phyloP scores from a whole-genome alignment of 2,797 vertebrate genomes.

The Crenuchus spilurus region DNA sequence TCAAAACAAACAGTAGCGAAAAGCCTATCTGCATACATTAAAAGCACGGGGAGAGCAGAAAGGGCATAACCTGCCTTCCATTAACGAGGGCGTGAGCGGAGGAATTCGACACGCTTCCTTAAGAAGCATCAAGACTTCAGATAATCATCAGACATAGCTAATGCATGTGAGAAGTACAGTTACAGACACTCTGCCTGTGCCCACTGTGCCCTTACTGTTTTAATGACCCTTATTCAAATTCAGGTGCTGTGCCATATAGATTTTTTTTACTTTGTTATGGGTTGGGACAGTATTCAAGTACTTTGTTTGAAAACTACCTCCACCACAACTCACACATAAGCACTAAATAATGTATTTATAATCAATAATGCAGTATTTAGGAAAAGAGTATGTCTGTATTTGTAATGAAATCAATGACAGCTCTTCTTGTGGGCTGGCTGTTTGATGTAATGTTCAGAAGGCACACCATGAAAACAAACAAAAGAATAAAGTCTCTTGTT shows the following conservation, averaged over 20 bases:
- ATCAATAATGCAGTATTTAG: not conserved
- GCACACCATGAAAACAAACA: too few species aligned
- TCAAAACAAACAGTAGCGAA: slow-evolving; percentile 64
- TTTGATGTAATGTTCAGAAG: too few species aligned
- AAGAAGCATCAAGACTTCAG: slow-evolving; percentile 38
- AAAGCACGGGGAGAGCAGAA: slow-evolving; percentile 6
- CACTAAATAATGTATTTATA: too few species aligned
- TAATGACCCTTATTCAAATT: slow-evolving; percentile 24
- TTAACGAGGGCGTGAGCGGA: slow-evolving; percentile 33
- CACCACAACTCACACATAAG: not conserved
- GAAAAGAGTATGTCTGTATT: not conserved
- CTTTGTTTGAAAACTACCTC: not conserved
- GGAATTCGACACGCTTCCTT: slow-evolving; percentile 36
- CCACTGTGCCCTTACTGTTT: not conserved
- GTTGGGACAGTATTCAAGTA: not conserved
- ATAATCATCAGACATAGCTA: slow-evolving; percentile 35
- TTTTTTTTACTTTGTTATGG: not conserved
- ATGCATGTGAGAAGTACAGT: slow-evolving; percentile 38
- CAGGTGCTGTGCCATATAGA: too few species aligned
- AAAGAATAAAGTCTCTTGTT: too few species aligned
- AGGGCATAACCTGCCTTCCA: slow-evolving; percentile 55
- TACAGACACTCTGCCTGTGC: not conserved
- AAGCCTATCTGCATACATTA: slow-evolving; percentile 59
- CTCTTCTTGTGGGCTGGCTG: too few species aligned
- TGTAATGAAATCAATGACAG: too few species aligned